A percentile compares a stretch with the other conserved stretches of the same genome.
These are phyloP conservation scores for Leptobrachium ailaonicum DNA, from an alignment of 2,113 vertebrate genomes.

Conservation along the genomic window DNA sequence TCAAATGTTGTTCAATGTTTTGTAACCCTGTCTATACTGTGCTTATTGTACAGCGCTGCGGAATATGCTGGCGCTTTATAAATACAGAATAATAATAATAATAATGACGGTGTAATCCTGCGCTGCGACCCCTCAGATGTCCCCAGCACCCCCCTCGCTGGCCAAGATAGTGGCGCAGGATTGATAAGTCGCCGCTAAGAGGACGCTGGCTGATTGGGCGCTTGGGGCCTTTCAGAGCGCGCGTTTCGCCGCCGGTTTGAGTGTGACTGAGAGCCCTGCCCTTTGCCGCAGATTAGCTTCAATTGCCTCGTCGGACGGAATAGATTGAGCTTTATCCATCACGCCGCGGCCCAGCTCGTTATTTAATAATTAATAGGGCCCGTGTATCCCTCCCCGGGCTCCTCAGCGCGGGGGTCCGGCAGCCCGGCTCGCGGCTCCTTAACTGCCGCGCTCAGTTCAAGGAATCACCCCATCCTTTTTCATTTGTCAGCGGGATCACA, in stretches of 20 bases:
- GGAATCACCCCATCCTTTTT: slow-evolving; percentile 72
- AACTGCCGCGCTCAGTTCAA: slow-evolving; percentile 68
- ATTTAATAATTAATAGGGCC: slow-evolving; percentile 84
- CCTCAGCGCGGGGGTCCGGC: slow-evolving; percentile 52
- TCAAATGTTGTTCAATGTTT: no score
- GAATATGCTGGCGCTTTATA: no score
- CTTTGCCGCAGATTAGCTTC: slow-evolving; percentile 57
- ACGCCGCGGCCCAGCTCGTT: slow-evolving; percentile 61
- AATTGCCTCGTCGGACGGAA: slow-evolving; percentile 49
- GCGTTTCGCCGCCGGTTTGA: neutral
- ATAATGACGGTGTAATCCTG: no score
- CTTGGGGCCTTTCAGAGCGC: neutral
- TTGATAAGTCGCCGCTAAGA: neutral
- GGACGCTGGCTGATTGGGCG: neutral
- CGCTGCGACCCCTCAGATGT: no score
- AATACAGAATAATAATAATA: no score
- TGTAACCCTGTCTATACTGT: no score
- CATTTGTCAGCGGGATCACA: slow-evolving; percentile 73
- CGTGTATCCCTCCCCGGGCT: slow-evolving; percentile 55
- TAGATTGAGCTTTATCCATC: slow-evolving; percentile 69
- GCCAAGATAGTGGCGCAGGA: neutral
- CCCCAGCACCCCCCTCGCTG: neutral
- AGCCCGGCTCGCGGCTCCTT: slow-evolving; percentile 60
- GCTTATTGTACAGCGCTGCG: no score
- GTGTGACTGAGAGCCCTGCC: slow-evolving; percentile 31